phyloP scores from a whole-genome alignment of 2,113 vertebrate genomes.

The Zosterops hypoxanthus region DNA sequence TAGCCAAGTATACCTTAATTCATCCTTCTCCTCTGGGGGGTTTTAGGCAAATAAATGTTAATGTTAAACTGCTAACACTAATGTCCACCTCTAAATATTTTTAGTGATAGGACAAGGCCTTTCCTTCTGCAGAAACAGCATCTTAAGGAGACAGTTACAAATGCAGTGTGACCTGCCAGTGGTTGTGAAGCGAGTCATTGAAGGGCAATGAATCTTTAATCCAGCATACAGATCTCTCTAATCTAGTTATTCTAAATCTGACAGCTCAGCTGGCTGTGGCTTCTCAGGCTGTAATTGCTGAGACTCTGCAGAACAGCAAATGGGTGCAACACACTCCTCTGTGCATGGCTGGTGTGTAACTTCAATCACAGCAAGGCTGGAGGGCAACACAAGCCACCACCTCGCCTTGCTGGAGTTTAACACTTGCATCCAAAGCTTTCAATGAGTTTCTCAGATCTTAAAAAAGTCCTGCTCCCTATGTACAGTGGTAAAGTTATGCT shows the following conservation, averaged over 20 bases:
- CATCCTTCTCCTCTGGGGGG: neutral
- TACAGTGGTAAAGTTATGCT: neutral
- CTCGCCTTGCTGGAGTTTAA: accelerated
- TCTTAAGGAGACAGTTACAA: neutral
- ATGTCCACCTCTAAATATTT: neutral
- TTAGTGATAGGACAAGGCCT: neutral
- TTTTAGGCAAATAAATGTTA: neutral
- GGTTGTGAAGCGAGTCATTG: accelerated
- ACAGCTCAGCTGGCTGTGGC: neutral
- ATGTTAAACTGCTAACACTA: neutral
- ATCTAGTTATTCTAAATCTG: neutral
- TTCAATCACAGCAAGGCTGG: neutral
- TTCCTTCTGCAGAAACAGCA: neutral
- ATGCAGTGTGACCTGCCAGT: neutral
- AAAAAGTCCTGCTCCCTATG: neutral
- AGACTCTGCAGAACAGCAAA: neutral
- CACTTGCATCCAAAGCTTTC: neutral
- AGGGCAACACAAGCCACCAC: neutral
- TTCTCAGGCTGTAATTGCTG: neutral
- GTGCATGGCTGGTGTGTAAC: accelerated
- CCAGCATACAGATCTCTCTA: neutral
- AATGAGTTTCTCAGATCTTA: neutral
- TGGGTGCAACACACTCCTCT: neutral
- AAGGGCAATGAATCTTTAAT: neutral
- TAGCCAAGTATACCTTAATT: neutral